These are phyloP conservation scores for Colletes collaris DNA, from an alignment of 2,888 invertebrate species.

Conservation along the genomic window DNA sequence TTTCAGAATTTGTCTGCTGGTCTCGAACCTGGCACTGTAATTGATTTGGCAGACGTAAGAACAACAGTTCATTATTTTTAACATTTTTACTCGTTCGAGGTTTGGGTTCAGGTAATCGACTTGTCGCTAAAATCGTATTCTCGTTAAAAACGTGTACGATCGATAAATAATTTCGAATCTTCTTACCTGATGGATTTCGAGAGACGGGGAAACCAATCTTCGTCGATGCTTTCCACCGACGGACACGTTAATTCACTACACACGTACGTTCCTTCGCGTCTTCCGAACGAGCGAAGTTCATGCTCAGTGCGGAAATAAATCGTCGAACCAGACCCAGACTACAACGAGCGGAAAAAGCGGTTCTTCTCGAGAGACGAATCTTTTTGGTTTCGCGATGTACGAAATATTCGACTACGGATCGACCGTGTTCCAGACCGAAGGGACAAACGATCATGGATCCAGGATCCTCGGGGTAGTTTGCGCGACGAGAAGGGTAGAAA, in stretches of 20 bases:
- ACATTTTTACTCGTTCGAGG: too few relatives aligned
- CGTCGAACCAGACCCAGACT: not conserved
- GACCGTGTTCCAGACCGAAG: not conserved
- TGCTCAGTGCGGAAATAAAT: not conserved
- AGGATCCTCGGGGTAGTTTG: too few relatives aligned
- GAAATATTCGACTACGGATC: not conserved
- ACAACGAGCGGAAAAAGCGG: not conserved
- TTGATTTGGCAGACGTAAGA: too few relatives aligned
- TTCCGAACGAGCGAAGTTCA: not conserved
- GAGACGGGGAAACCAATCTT: not conserved
- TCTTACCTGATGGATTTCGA: conserved; percentile 13
- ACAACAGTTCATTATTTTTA: too few relatives aligned
- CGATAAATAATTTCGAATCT: not conserved
- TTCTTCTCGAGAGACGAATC: not conserved
- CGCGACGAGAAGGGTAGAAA: not conserved
- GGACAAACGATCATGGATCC: not conserved
- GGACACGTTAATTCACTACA: conserved; percentile 16
- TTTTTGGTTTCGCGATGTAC: not conserved
- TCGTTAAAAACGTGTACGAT: too few relatives aligned
- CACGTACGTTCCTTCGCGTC: conserved; percentile 17
- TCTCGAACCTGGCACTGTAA: too few relatives aligned
- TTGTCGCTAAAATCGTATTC: too few relatives aligned
- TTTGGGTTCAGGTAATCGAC: not conserved
- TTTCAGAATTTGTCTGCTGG: too few relatives aligned
- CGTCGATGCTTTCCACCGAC: not conserved